Evolutionary conservation across 2,888 invertebrate species (phyloP).

Genomic region (Abscondita cerata): DNA sequence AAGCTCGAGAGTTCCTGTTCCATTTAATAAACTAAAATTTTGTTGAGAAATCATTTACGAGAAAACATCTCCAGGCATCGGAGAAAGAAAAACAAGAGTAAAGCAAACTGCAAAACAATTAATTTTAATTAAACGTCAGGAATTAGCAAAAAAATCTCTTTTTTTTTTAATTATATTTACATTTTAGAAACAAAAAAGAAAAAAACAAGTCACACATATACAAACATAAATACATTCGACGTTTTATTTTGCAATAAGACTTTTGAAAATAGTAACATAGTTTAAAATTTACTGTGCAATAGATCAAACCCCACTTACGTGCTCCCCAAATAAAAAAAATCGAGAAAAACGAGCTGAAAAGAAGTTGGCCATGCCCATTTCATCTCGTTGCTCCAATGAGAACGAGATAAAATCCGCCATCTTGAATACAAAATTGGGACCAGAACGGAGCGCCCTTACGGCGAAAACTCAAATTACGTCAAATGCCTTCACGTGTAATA

Average conservation of each 20-base stretch:
- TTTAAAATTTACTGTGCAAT: slow-evolving; percentile 27
- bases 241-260: slow-evolving; percentile 49
- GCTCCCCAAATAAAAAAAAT: slow-evolving; percentile 38
- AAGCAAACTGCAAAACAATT: slow-evolving; percentile 23
- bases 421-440: slow-evolving; percentile 46
- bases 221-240: slow-evolving; percentile 23
- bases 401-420: slow-evolving; percentile 49
- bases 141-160: slow-evolving; percentile 6
- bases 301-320: slow-evolving; percentile 21
- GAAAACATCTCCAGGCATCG: slow-evolving; percentile 1
- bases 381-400: slow-evolving; percentile 46
- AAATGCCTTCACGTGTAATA: slow-evolving; percentile 49
- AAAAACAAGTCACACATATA: slow-evolving; percentile 50
- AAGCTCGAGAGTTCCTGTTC: too few species aligned
- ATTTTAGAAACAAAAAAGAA: not conserved
- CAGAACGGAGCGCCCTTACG: slow-evolving; percentile 50
- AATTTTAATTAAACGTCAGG: slow-evolving; percentile 23
- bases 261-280: slow-evolving; percentile 25
- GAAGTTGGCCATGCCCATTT: slow-evolving; percentile 42
- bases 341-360: slow-evolving; percentile 41
- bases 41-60: too few species aligned
- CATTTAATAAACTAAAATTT: too few species aligned
- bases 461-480: slow-evolving; percentile 48
- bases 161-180: not conserved
- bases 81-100: slow-evolving; percentile 18